phyloP scores from a whole-genome alignment of 2,113 vertebrate species.

The Conger conger region DNA sequence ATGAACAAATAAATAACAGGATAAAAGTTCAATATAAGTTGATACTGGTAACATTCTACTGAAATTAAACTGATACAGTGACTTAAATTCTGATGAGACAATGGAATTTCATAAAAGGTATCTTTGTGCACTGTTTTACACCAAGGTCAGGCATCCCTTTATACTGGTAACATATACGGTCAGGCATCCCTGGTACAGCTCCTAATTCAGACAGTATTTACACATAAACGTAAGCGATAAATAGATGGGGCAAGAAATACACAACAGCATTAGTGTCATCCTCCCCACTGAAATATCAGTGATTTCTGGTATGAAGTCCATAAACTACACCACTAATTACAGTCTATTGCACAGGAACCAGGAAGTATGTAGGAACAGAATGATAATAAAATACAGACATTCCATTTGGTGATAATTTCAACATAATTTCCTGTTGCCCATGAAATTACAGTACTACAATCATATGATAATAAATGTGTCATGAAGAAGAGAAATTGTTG shows the following conservation, averaged over 20 bases:
- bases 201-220: neutral
- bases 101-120: constrained; percentile 1
- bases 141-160: constrained; percentile 16
- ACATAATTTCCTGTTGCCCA: neutral
- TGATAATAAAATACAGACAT: neutral
- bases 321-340: constrained; percentile 14
- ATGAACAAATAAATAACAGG: neutral
- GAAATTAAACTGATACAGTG: neutral
- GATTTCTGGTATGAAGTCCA: neutral
- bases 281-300: neutral
- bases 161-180: no score
- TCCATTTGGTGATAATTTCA: neutral
- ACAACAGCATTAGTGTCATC: neutral
- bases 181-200: constrained; percentile 5
- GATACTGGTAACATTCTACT: neutral
- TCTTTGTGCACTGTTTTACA: constrained; percentile 20
- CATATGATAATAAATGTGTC: neutral
- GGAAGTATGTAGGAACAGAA: neutral
- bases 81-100: neutral
- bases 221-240: constrained; percentile 8
- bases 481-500: neutral
- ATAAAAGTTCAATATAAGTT: neutral
- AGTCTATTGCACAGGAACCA: neutral
- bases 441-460: neutral
- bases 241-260: neutral